Evolutionary conservation across 2,888 invertebrate species (phyloP), one percentile per base, ranked within the genome.

Genomic region (Oscheius sp.): DNA sequence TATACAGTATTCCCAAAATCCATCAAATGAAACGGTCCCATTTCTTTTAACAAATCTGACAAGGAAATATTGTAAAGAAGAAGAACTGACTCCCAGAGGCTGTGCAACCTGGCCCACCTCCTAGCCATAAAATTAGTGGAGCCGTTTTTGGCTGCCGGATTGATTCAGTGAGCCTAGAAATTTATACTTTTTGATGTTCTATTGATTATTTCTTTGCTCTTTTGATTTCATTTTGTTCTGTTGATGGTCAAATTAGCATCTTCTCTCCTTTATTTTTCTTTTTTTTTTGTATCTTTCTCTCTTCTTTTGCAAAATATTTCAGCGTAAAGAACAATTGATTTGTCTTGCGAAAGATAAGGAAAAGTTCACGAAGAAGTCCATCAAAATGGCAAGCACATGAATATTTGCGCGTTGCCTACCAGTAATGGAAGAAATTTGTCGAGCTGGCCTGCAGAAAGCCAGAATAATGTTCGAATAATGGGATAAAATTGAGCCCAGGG

Each of bases 401-500:
- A 6, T 35, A 35, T 35, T 9, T 35, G 5, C 35, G 3, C 9
- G 5, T 49, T 49, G 16, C n/a, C 3, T 49, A 89, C 89, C 90
- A 90, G 80, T 90, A 90, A 76, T 89, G 89, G 9, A 89, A 85
- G 6, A 81, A 77, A 75, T 85, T 87, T n/a, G 85, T 86, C 16
- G 84, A 83, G 7, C 84, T 79, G n/a, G 89, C 89, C 46, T 88
- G 81, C 46, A 90, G 84, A 76, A 89, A 90, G 2, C 90, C 90
- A n/a, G 90, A 90, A 76, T 89, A 90, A 29, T 90, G 89, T 71
- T 86, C 85, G 85, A 89, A 90, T 43, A 72, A 75, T 3, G 88
- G 88, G 69, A 85, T 43, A 64, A 78, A 79, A 29, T 74, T 78
- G 13, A 78, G 43, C 46, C 77, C 77, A 0, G 81, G 81, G n/a